Evolutionary conservation across 2,113 vertebrate genomes (phyloP), one percentile per base, ranked within the genome.

Genomic region (Platycercus adscitus): DNA sequence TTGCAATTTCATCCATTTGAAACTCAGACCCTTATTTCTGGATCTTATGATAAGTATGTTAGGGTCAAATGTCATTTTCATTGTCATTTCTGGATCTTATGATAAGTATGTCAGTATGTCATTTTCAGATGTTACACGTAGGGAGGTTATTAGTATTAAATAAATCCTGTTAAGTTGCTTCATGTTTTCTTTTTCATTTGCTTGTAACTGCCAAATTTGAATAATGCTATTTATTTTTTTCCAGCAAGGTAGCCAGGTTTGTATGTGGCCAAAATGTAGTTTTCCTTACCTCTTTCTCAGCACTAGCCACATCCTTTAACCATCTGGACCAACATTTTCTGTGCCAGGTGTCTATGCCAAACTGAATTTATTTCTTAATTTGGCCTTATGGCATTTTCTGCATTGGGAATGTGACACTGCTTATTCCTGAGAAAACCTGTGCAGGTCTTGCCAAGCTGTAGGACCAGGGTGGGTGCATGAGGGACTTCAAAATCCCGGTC

Each of bases 1-100:
- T 33, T 99, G 88, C 96, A 98, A 28, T 99, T 99, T 93, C 99
- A 99, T 87, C 99, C 99, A 0, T 99, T 99, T 92, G 99, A 99
- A 97, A 98, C 99, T 44, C 99, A 99, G 97, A 99, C 99, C 24
- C 98, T 99, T n/a, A 91, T 99, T 95, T 99, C 99, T 46, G 99
- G 99, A 90, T 99, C 99, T 1, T 99, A 98, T 2, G 99, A 99
- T 97, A 99, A 99, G 99, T 99, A 98, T 68, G 98, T 88, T 47
- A 15, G 56, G 35, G 33, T 64, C 43, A 44, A 33, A 31, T 64
- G 21, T 29, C 56, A 2, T 71, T 85, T 83, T 29, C 69, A 55
- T 44, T 44, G 17, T 44, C 43, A 91, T 99, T 95, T 99, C 99
- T 46, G 99, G 99, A 90, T 99, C 99, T 1, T 99, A 98, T 2